These are phyloP conservation scores for Myiozetetes cayanensis DNA, from an alignment of 2,113 vertebrate genomes.

Conservation along the genomic window DNA sequence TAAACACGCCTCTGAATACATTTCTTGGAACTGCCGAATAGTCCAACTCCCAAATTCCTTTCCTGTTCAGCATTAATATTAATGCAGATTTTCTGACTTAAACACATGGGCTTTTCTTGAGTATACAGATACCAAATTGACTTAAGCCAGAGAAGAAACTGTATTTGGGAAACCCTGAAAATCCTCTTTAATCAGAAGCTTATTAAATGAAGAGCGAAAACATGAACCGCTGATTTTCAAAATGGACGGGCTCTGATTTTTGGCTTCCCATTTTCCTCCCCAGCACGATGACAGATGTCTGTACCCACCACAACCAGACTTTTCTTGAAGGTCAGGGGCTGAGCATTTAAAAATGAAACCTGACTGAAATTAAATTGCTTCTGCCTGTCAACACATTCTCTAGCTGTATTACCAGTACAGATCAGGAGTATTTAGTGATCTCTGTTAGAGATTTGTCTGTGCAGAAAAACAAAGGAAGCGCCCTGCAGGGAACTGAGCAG, in stretches of 20 bases:
- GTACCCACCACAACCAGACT: neutral
- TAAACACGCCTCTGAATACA: neutral
- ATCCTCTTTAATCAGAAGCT: constrained; percentile 29
- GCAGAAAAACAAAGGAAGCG: neutral
- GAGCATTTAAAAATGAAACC: constrained; percentile 13
- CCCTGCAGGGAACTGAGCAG: neutral
- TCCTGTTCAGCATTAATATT: constrained; percentile 17
- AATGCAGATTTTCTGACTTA: constrained; percentile 33
- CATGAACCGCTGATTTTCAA: constrained; percentile 23
- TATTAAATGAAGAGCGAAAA: constrained; percentile 17
- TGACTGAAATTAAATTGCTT: constrained; percentile 16
- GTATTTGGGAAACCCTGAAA: constrained; percentile 22
- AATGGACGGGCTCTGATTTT: neutral
- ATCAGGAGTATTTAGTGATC: neutral
- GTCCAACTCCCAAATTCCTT: neutral
- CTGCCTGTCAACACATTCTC: neutral
- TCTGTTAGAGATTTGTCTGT: neutral
- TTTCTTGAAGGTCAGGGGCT: neutral
- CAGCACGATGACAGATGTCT: neutral
- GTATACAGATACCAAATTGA: neutral
- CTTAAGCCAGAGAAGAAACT: neutral
- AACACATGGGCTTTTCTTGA: neutral
- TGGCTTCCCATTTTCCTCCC: neutral
- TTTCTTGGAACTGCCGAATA: neutral
- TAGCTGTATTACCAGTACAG: neutral